Evolutionary conservation across 2,797 vertebrate genomes (phyloP), one percentile per base, ranked within the genome.

Genomic region (Leptoclinus maculatus): DNA sequence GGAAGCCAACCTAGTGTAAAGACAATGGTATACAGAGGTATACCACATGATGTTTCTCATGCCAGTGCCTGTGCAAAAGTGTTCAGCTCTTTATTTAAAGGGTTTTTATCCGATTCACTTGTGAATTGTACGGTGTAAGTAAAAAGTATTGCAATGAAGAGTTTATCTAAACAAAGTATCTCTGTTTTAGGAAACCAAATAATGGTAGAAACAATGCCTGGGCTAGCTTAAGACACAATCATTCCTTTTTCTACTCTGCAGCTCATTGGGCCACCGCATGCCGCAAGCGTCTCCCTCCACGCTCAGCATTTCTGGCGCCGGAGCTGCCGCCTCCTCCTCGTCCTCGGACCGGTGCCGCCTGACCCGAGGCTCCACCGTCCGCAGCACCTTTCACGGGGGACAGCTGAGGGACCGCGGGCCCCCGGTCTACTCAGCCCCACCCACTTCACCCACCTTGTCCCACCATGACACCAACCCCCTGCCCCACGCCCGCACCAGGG

Each of bases 351-450:
- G 97, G 57, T 96, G 96, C 90, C 95, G 96, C 54, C 94, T 98
- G 82, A 97, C 96, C 5, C 94, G 97, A 0, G 97, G 97, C 81
- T 96, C 96, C 87, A 96, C 96, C 19, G 95, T 96, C 83, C 97
- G 97, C 83, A 97, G 97, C 94, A 98, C 97, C 90, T 98, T 98
- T 90, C 97, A 98, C 0, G 97, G 97, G 0, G 97, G 97, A 2
- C 97, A 98, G 80, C 94, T 98, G 78, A 95, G 97, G 71, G 97
- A 98, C 82, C 96, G 97, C 0, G 95, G 96, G 2, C 93, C 95
- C 3, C 92, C 94, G 0, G 94, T 95, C 36, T 97, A 97, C 89
- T 96, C 96, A 0, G 96, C 96, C 8, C 96, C 97, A 0, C 97
- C 97, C 1, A 96, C 97, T 25, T 97, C 97, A 0, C 97, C 97